Conservation (phyloP, 2,888 invertebrate genomes). For the Drosophila kanekoi region DNA sequence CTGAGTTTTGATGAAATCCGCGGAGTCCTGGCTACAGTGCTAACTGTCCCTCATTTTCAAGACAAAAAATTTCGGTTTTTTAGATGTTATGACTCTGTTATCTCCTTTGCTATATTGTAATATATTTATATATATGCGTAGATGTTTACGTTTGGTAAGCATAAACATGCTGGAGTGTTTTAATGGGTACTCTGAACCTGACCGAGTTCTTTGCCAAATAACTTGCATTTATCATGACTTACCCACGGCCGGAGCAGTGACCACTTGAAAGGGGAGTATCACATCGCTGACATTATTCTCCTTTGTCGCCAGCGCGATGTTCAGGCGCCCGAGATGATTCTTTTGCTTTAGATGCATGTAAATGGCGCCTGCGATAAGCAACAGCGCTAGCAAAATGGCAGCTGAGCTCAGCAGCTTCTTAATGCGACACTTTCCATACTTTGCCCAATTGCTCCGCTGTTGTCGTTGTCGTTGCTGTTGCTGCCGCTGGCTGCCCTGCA, state of each 20-base stretch:
- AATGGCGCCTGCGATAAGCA: conserved; percentile 73
- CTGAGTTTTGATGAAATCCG: background rate
- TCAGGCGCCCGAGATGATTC: conserved; percentile 71
- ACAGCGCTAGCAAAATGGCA: conserved; percentile 63
- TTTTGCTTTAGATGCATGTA: conserved; percentile 74
- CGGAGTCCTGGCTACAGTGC: no score
- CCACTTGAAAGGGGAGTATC: conserved; percentile 11
- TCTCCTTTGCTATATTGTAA: no score
- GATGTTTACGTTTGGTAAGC: no score
- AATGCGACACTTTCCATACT: conserved; percentile 26
- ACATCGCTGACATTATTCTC: background rate
- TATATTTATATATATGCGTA: no score
- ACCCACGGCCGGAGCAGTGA: conserved; percentile 35
- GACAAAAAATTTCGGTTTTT: background rate
- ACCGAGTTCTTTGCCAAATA: background rate
- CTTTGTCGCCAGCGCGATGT: conserved; percentile 24
- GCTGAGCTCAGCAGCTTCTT: conserved; percentile 48
- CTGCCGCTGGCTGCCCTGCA: background rate
- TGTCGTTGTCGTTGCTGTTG: conserved; percentile 2
- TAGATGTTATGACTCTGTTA: no score
- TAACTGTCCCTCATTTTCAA: no score
- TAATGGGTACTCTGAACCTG: no score
- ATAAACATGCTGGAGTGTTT: no score
- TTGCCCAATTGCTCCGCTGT: background rate
- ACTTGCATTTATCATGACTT: conserved; percentile 29